Evolutionary conservation across 2,797 vertebrate genomes (phyloP).

Genomic region (Molossus molossus): DNA sequence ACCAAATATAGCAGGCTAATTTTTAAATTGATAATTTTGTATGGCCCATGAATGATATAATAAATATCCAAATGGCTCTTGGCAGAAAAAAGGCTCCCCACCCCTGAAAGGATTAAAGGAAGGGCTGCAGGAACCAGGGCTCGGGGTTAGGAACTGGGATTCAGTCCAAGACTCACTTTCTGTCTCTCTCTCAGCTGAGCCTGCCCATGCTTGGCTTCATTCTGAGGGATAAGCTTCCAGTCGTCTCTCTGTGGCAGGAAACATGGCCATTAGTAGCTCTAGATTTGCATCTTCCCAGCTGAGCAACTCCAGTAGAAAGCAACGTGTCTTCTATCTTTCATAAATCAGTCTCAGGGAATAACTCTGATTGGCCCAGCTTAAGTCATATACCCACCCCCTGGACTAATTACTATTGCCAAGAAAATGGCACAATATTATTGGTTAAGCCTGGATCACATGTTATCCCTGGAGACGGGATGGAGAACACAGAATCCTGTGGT

Average conservation of each 20-base stretch:
- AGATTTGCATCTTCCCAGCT: neutral
- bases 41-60: too few relatives aligned
- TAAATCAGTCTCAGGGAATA: neutral
- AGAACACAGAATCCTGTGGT: neutral
- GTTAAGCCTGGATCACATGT: neutral
- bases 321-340: neutral
- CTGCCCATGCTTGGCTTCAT: neutral
- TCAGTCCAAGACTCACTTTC: neutral
- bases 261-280: neutral
- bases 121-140: neutral
- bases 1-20: too few relatives aligned
- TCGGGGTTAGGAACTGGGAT: neutral
- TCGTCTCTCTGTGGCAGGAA: constrained; percentile 16
- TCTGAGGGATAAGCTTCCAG: neutral
- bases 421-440: neutral
- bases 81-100: too few relatives aligned
- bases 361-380: neutral
- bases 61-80: too few relatives aligned
- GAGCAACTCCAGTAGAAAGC: neutral
- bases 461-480: neutral
- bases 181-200: neutral
- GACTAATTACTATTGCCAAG: neutral
- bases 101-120: neutral
- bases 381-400: neutral
- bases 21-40: too few relatives aligned